Evolutionary conservation across 2,113 vertebrate genomes (phyloP), one percentile per base, ranked within the genome.

Genomic region (Pelvicachromis taeniatus): DNA sequence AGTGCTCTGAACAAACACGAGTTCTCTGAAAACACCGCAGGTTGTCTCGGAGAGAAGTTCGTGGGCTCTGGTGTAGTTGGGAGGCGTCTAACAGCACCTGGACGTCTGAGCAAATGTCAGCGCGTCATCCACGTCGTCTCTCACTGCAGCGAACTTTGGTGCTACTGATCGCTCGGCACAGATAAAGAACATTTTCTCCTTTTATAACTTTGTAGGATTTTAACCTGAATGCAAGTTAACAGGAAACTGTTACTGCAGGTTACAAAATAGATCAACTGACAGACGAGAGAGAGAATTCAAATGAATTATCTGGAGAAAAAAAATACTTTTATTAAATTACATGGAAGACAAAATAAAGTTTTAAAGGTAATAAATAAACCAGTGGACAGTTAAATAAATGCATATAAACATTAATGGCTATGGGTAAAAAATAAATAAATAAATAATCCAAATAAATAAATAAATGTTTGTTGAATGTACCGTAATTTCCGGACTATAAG

Each of bases 1-100:
- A 48, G 3, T 29, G 21, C 78, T 83, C 42, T 86, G 84, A 63
- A 6, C 83, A 90, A 89, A 87, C 77, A 65, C 84, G 86, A 89
- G 78, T 58, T 73, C 35, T 77, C 77, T 68, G 89, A 61, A 88
- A 70, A 85, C 83, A 63, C 50, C 58, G 14, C 84, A 70, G 84
- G 13, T 42, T 87, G 84, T 88, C 79, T 26, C 4, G 78, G 88
- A 85, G 83, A 48, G 2, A 19, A 65, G 23, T 87, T 40, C 83
- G 35, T 79, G 65, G 85, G 23, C 81, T 53, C 84, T 53, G 78
- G 45, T 58, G 81, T 54, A 42, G 45, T 70, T 19, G 23, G 61
- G 35, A 6, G 77, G 45, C 79, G 52, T 65, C 42, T 42, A 78
- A 63, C 85, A 85, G 81, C 55, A 35, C 35, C 29, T 29, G 4